Conservation (phyloP, 2,113 vertebrate species). For the Cynocephalus volans region DNA sequence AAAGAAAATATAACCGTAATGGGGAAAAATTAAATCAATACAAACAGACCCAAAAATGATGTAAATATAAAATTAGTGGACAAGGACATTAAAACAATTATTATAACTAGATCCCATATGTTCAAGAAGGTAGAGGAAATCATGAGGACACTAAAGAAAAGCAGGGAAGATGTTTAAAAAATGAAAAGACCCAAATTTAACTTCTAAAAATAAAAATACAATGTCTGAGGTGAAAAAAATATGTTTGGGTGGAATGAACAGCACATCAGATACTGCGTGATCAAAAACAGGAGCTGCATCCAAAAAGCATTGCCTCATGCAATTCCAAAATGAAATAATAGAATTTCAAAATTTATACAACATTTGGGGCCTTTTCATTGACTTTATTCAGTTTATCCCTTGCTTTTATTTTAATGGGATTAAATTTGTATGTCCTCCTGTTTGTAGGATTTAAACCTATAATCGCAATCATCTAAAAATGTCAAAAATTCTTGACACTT, state of each 20-base stretch:
- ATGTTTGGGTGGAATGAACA: background rate
- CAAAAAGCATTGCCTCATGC: background rate
- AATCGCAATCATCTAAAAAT: slow-evolving; percentile 17
- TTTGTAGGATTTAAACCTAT: background rate
- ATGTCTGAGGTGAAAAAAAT: background rate
- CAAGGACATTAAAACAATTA: background rate
- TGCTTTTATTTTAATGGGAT: background rate
- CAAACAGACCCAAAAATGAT: background rate
- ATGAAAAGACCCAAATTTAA: background rate
- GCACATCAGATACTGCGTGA: background rate
- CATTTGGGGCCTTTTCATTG: background rate
- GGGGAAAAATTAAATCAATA: background rate
- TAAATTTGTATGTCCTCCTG: background rate
- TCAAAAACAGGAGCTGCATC: background rate
- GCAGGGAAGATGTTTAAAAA: background rate
- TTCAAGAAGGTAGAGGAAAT: background rate
- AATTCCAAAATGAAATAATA: background rate
- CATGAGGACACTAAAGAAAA: background rate
- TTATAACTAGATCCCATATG: background rate
- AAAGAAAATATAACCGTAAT: background rate
- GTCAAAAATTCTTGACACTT: background rate
- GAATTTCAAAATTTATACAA: background rate
- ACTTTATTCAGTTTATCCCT: background rate
- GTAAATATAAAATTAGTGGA: background rate
- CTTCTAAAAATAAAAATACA: background rate